Percentiles rank a stretch among this genome's conserved stretches.
phyloP scores from a whole-genome alignment of 30 jellyfish, hydroid and myxozoan genomes.

The Haliclystus octoradiatus region DNA sequence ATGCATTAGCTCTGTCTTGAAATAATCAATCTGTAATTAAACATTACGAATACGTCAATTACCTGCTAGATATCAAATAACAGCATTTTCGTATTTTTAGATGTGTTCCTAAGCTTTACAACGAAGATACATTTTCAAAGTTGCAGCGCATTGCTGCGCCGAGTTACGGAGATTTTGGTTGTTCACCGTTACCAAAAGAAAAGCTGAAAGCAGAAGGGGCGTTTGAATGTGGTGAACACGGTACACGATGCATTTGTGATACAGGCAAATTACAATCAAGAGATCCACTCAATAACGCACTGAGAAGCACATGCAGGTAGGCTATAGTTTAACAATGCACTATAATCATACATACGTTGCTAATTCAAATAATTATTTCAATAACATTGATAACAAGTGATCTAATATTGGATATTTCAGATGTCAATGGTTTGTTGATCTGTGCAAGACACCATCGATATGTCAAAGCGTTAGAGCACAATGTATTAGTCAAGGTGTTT shows the following conservation, averaged over 20 bases:
- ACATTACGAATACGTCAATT: too few relatives aligned
- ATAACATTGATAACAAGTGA: background rate
- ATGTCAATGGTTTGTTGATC: constrained; percentile 54
- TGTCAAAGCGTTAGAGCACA: background rate
- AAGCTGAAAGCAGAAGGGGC: constrained; percentile 1
- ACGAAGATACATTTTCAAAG: background rate
- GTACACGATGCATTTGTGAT: constrained; percentile 38
- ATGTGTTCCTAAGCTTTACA: background rate
- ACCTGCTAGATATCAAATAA: too few relatives aligned
- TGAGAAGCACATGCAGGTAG: constrained; percentile 14
- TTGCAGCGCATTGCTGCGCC: background rate
- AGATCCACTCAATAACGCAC: background rate
- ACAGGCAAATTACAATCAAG: constrained; percentile 4
- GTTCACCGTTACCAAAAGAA: constrained; percentile 6
- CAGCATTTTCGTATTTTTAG: too few relatives aligned
- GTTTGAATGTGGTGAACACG: constrained; percentile 21
- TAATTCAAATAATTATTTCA: background rate
- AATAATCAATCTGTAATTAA: too few relatives aligned
- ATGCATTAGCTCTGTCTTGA: too few relatives aligned
- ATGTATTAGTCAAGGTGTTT: constrained; percentile 13
- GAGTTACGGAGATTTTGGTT: constrained; percentile 15
- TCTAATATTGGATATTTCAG: constrained; percentile 6
- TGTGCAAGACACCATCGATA: constrained; percentile 8
- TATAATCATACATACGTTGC: too few relatives aligned
- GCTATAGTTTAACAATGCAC: background rate